A percentile compares a stretch with the other conserved stretches of the same genome.
Conservation (phyloP, 2,797 vertebrate genomes). For the Acropternis orthonyx region DNA sequence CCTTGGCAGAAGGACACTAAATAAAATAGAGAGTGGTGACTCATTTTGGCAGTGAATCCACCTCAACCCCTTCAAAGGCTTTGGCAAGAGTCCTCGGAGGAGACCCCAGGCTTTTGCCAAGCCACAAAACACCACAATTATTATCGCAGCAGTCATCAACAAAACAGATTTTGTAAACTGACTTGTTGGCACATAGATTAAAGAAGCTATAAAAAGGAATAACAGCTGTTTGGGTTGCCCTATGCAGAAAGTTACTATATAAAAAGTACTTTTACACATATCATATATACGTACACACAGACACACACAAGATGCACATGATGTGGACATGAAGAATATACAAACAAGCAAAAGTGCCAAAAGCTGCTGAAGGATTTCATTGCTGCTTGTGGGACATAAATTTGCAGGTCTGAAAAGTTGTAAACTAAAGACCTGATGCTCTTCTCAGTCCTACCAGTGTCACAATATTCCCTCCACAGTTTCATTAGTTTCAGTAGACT, state of each 20-base stretch:
- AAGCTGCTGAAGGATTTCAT: constrained; percentile 41
- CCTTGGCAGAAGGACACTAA: constrained; percentile 87
- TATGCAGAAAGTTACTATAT: constrained; percentile 77
- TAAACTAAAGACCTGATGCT: not conserved
- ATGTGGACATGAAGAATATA: constrained; percentile 49
- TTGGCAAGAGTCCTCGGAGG: constrained; percentile 86
- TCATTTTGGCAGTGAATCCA: constrained; percentile 86
- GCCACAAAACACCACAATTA: constrained; percentile 86
- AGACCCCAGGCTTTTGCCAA: constrained; percentile 87
- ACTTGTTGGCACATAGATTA: constrained; percentile 85
- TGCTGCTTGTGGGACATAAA: constrained; percentile 24
- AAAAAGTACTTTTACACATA: constrained; percentile 74
- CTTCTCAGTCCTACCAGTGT: not conserved
- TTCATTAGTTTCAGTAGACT: not conserved
- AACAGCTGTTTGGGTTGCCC: constrained; percentile 85
- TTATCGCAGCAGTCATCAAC: constrained; percentile 85
- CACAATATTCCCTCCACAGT: not conserved
- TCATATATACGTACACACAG: constrained; percentile 59
- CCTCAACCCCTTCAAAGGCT: constrained; percentile 84
- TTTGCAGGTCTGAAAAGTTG: constrained; percentile 36
- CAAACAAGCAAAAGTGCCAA: constrained; percentile 54
- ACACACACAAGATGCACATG: constrained; percentile 58
- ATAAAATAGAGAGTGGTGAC: constrained; percentile 85
- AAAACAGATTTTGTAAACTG: constrained; percentile 87
- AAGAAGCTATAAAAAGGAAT: constrained; percentile 84